Base-by-base conservation (phyloP, 2,888 invertebrate species). In the Eilema caniola region DNA sequence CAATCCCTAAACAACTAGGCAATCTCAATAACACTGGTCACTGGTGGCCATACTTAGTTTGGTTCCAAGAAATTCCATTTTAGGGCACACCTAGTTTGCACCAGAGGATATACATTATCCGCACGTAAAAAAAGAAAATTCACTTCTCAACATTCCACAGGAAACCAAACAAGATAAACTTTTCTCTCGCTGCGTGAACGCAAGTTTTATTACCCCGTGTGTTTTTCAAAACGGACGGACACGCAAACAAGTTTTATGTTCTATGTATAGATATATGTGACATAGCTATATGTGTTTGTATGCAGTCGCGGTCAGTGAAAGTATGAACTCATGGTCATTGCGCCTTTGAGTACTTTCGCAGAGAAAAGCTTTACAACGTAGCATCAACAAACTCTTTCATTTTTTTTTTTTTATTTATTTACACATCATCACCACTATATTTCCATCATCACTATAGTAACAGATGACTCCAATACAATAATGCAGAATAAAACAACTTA, bases 291-390 rank as follows among this genome's bases (percentile, higher is more conserved):
- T 70, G 64, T 23, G 64, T 60, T 23, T 67, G 33, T 23, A 41
- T 33, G 25, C 31, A 62, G 41, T 59, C n/a, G 56, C 64, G 75
- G 73, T 71, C 62, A 83, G 83, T 79, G 83, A 83, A 83, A 83
- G 83, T 83, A 53, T 56, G 16, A 47, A 67, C 64, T 70, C 79
- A 77, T 64, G 75, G 77, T 78, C 75, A 72, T 66, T 78, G 70
- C 62, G 71, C 75, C 62, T 68, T 53, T 23, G 16, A 14, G 70
- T 72, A 69, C n/a, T 41, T 57, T 33, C 25, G 37, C 56, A 53
- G 20, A 53, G 41, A 61, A 56, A 72, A 56, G 37, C 10, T 24
- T 41, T 20, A 10, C 62, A 11, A 33, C 66, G 1, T n/a, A n/a
- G n/a, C n/a, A n/a, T n/a, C n/a, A n/a, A n/a, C n/a, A n/a, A n/a